Evolutionary conservation across 53 echinoderm and acorn worm species (phyloP).

Genomic region (Holothuria leucospilota): DNA sequence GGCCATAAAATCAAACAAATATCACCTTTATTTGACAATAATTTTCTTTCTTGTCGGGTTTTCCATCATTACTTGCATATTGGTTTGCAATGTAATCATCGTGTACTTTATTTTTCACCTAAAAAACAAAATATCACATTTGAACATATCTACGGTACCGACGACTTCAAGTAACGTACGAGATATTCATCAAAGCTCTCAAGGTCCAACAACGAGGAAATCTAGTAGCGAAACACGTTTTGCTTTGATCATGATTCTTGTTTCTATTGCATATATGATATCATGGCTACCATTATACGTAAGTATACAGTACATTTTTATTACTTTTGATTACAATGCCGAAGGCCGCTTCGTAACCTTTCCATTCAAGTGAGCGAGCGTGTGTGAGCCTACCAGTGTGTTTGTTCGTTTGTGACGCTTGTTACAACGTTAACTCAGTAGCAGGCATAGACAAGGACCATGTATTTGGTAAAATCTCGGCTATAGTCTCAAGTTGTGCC

Average conservation of each 20-base stretch:
- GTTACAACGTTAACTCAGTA: no score
- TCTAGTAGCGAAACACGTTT: slow-evolving; percentile 58
- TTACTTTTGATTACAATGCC: no score
- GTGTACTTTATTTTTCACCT: slow-evolving; percentile 35
- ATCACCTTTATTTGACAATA: slow-evolving; percentile 17
- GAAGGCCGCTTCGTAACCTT: no score
- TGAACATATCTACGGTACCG: background rate
- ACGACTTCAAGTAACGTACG: background rate
- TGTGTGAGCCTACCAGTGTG: no score
- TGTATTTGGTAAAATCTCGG: no score
- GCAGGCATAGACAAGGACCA: no score
- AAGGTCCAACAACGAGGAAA: background rate
- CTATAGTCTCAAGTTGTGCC: no score
- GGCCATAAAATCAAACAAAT: background rate
- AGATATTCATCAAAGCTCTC: no score
- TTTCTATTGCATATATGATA: slow-evolving; percentile 67
- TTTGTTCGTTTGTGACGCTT: no score
- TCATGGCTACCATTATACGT: slow-evolving; percentile 80
- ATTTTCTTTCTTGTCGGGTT: slow-evolving; percentile 31
- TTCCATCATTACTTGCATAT: background rate
- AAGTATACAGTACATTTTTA: slow-evolving; percentile 46
- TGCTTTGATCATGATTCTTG: slow-evolving; percentile 55
- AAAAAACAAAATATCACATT: slow-evolving; percentile 31
- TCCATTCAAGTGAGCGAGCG: no score
- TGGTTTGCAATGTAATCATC: slow-evolving; percentile 19